phyloP scores from a whole-genome alignment of 1,140 invertebrate genomes.

The Saxidomus purpurata region DNA sequence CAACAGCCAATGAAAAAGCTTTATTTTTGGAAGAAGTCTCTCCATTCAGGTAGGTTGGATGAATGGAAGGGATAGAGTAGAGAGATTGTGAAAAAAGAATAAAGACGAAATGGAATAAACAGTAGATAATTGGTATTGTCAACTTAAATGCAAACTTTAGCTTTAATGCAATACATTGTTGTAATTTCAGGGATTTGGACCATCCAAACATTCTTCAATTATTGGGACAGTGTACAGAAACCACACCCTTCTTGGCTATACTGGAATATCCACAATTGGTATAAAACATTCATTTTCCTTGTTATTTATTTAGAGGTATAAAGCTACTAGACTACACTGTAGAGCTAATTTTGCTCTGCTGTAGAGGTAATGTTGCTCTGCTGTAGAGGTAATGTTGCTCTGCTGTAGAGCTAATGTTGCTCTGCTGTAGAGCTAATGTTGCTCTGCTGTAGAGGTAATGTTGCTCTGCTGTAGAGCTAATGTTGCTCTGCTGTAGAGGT shows the following conservation, averaged over 20 bases:
- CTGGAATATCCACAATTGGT: slow-evolving; percentile 90
- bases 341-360: too few relatives aligned
- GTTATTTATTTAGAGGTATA: too few relatives aligned
- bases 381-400: too few relatives aligned
- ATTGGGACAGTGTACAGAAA: slow-evolving; percentile 84
- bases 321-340: too few relatives aligned
- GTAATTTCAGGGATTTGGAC: slow-evolving; percentile 86
- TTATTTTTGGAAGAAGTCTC: slow-evolving; percentile 91
- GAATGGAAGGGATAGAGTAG: neutral
- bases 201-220: slow-evolving; percentile 81
- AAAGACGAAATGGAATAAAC: too few relatives aligned
- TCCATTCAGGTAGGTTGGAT: slow-evolving; percentile 88
- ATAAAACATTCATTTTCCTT: neutral
- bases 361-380: too few relatives aligned
- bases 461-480: too few relatives aligned
- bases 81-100: neutral
- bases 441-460: too few relatives aligned
- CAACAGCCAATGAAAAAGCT: slow-evolving; percentile 90
- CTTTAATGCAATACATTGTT: neutral
- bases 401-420: too few relatives aligned
- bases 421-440: too few relatives aligned
- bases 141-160: neutral
- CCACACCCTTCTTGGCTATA: slow-evolving; percentile 80
- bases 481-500: too few relatives aligned
- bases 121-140: too few relatives aligned